Percentiles rank a stretch among this genome's conserved stretches.
These are phyloP conservation scores for Andrena minutula DNA, from an alignment of 2,888 invertebrate species.

Conservation along the genomic window DNA sequence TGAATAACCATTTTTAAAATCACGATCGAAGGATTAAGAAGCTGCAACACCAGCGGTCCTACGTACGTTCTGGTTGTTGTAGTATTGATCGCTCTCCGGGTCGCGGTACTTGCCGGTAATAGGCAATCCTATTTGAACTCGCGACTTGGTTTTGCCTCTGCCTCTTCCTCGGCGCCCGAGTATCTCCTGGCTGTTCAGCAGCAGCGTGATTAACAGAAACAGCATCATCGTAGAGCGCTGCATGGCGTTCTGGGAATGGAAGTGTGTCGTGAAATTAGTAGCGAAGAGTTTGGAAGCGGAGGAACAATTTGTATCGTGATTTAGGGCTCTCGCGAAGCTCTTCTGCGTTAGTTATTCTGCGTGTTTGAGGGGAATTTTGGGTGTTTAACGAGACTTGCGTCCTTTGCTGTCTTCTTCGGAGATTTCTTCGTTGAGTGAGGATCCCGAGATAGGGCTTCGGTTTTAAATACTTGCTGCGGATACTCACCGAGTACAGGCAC, in stretches of 20 bases:
- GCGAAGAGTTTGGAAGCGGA: not conserved
- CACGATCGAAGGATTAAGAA: not conserved
- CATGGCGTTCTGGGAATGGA: conserved; percentile 69
- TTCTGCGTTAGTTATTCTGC: not conserved
- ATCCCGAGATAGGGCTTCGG: not conserved
- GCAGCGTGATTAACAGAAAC: conserved; percentile 75
- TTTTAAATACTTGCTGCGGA: conserved; percentile 36
- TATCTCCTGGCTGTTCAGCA: conserved; percentile 81
- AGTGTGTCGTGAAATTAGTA: not conserved
- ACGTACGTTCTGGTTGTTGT: conserved; percentile 94
- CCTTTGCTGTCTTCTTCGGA: not conserved
- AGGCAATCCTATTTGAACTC: conserved; percentile 94
- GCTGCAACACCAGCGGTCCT: not conserved
- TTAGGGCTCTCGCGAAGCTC: not conserved
- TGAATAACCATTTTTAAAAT: conserved; percentile 80
- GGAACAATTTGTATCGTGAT: not conserved
- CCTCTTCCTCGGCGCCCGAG: conserved; percentile 89
- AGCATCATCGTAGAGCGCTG: conserved; percentile 71
- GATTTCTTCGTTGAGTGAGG: not conserved
- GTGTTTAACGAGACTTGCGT: not conserved
- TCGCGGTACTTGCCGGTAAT: conserved; percentile 96
- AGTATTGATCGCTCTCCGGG: conserved; percentile 95
- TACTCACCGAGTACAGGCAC: conserved; percentile 78
- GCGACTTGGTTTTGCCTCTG: conserved; percentile 91
- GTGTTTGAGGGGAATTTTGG: not conserved